Base-by-base conservation (phyloP, 2,888 invertebrate genomes). In the Xanthia icteritia region DNA sequence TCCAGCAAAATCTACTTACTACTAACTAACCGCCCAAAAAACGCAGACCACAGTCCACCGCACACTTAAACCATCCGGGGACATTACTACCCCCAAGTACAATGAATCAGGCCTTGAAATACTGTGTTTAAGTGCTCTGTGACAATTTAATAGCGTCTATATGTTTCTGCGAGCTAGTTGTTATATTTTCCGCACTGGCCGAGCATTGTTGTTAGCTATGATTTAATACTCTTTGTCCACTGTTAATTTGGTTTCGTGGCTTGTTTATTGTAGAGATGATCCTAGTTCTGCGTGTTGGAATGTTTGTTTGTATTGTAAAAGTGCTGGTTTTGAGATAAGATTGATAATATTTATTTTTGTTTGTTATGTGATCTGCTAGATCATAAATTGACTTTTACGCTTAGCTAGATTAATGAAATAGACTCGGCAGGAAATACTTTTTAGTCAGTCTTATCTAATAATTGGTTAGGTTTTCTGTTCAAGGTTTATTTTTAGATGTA, bases 121-220 rank as follows among this genome's bases (percentile, higher is more conserved):
- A 86, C 84, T 70, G 79, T 84, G 79, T 87, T 88, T 88, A 88
- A 86, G 85, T 84, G 76, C 82, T 70, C 84, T 83, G 89, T 90
- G 92, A 92, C 92, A 90, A 90, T 92, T 93, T 92, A 92, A 93
- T 92, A 89, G 91, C 87, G 79, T 86, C 90, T 91, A 92, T 94
- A 94, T 94, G 93, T 94, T 88, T 92, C 87, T 91, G 92, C 86
- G 77, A 82, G 87, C 82, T 89, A 90, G 91, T 91, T 91, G 91
- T 91, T 92, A 93, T 92, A 93, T 93, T 92, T 92, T 91, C 91
- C 76, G 91, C 89, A 91, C 91, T 92, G 89, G 89, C 85, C 86
- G 81, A 87, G 90, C 91, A 89, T 91, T 91, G 91, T 69, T 81
- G 74, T 91, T 90, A 80, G 89, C 81, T 91, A 91, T 94, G 93